Base-by-base conservation (phyloP, 2,888 invertebrate species). In the Syrphus vitripennis region DNA sequence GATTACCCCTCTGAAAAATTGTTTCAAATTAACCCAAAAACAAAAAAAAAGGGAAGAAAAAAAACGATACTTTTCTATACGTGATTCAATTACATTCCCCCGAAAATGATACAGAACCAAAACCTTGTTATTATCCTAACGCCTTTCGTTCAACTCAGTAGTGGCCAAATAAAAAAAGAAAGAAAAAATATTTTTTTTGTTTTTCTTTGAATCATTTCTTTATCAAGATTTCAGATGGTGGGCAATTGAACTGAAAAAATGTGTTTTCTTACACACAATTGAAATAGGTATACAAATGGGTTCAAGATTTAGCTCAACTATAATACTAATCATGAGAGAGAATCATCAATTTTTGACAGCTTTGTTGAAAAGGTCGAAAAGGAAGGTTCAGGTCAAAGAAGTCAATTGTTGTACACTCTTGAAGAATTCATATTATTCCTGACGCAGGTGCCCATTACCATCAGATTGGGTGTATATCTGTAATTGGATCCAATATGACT, bases 1-100 rank as follows among this genome's bases (percentile, higher is more conserved):
- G 21, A 50, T 53, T 61, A 26, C 12, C 31, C n/a, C 3, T n/a
- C n/a, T 29, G 21, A 48, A 69, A 53, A 50, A 59, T 26, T 16
- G 21, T 21, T 21, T 48, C 37, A 67, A 61, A 75, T 67, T 67
- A 42, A 53, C 59, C 65, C n/a, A 65, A 65, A 65, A 72, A 69
- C 16, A 61, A 40, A 59, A 55, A 14, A 70, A 45, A 37, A 21
- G 12, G 2, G 4, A 48, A 31, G 42, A 37, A 61, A 50, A 53
- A 29, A 53, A 53, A 53, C 14, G 9, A 63, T 63, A 16, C 42
- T 16, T 26, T 42, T 21, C 24, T 74, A 31, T 55, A 86, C 86
- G 86, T 86, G 86, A 86, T 78, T 86, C 86, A 77, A 86, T 86
- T 78, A 86, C 81, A 81, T 61, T 83, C 29, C 55, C 78, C n/a